phyloP scores from a whole-genome alignment of 2,113 vertebrate species.

The Alethe castanea region DNA sequence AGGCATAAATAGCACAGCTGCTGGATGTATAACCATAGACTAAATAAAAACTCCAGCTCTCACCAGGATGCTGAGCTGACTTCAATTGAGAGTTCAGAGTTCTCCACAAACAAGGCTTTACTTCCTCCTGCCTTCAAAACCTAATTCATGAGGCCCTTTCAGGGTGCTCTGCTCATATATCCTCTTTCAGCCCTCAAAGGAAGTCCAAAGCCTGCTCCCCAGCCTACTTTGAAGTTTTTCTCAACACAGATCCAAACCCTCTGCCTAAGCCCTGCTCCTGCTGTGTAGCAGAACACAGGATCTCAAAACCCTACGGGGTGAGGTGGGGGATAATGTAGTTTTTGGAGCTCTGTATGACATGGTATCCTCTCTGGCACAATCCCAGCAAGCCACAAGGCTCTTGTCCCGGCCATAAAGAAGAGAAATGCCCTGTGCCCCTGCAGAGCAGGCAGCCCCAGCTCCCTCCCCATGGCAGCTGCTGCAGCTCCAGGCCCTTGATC shows the following conservation, averaged over 20 bases:
- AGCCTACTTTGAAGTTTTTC: neutral
- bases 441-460: neutral
- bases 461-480: neutral
- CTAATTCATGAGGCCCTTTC: neutral
- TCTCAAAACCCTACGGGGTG: neutral
- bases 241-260: neutral
- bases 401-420: neutral
- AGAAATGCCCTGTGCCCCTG: rapidly evolving
- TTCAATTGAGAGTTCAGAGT: neutral
- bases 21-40: neutral
- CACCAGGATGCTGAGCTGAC: neutral
- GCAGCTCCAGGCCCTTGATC: neutral
- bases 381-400: neutral
- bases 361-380: neutral
- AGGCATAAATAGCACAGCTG: neutral
- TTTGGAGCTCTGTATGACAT: neutral
- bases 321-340: neutral
- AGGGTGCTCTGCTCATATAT: neutral
- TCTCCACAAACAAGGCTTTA: neutral
- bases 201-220: neutral
- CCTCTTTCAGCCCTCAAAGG: neutral
- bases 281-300: rapidly evolving
- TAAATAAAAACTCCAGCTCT: neutral
- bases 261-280: neutral
- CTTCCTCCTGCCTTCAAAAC: neutral